Conservation (phyloP, 37 sponge, comb jelly and placozoan genomes). For the Spongilla lacustris region DNA sequence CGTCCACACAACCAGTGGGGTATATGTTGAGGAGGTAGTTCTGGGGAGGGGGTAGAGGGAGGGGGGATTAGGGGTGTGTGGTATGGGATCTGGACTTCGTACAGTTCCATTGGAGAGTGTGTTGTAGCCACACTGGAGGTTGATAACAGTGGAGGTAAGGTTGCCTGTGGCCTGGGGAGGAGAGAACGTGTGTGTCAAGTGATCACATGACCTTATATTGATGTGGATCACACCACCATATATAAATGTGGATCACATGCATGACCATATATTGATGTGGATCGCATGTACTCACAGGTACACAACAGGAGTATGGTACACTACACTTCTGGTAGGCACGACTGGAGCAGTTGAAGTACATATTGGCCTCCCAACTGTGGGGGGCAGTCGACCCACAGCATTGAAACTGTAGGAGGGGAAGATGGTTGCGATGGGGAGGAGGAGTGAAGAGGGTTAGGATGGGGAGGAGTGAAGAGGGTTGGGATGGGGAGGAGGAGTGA, state of each 20-base stretch:
- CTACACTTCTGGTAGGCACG: slow-evolving; percentile 81
- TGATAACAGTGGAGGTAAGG: not conserved
- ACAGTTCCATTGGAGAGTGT: not conserved
- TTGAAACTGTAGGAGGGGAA: not conserved
- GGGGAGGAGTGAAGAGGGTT: not conserved
- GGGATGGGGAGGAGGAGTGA: too few species aligned
- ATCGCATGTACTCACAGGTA: slow-evolving; percentile 39
- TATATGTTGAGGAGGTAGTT: not conserved
- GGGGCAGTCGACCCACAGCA: not conserved
- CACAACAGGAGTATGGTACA: slow-evolving; percentile 92
- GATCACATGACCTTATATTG: too few species aligned
- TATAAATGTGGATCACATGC: not conserved
- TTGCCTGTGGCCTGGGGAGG: not conserved
- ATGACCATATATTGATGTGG: not conserved
- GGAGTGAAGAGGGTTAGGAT: not conserved
- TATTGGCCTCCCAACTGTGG: slow-evolving; percentile 79
- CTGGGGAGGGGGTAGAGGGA: not conserved
- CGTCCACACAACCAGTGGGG: not conserved
- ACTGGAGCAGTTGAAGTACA: slow-evolving; percentile 88
- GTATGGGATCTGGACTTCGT: not conserved
- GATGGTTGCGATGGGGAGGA: not conserved
- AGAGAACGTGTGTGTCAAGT: not conserved
- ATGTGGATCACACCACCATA: too few species aligned
- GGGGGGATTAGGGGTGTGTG: not conserved
- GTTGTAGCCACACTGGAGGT: slow-evolving; percentile 77